phyloP scores from a whole-genome alignment of 2,113 vertebrate genomes.

The Cyanoramphus novaezelandiae region DNA sequence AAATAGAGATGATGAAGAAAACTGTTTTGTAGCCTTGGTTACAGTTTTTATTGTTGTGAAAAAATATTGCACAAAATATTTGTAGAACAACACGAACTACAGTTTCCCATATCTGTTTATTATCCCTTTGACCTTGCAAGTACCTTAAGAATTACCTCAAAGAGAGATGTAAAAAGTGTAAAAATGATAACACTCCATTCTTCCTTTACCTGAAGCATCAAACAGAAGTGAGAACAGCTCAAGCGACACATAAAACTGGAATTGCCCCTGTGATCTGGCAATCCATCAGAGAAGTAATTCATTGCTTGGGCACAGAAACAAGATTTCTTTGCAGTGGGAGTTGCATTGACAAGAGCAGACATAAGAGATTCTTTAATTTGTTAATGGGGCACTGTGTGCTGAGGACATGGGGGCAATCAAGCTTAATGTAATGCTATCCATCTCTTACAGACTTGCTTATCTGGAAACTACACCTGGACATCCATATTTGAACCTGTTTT shows the following conservation, averaged over 20 bases:
- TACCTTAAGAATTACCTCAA: background rate
- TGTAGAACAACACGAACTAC: background rate
- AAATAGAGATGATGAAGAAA: background rate
- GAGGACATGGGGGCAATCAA: background rate
- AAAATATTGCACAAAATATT: background rate
- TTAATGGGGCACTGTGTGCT: background rate
- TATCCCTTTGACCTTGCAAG: background rate
- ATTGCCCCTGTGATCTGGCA: conserved; percentile 3
- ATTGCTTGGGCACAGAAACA: background rate
- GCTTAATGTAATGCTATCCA: background rate
- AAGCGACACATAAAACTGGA: background rate
- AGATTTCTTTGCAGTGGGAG: background rate
- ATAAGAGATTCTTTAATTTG: background rate
- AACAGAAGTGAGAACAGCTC: background rate
- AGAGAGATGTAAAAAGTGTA: background rate
- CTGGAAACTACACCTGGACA: background rate
- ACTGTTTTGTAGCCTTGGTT: background rate
- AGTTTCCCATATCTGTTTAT: background rate
- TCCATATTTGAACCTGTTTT: background rate
- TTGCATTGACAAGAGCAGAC: background rate
- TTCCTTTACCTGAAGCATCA: conserved; percentile 3
- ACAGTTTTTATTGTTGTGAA: background rate
- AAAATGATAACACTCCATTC: background rate
- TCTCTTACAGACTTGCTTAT: background rate
- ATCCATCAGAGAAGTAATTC: background rate